A percentile compares a stretch with the other conserved stretches of the same genome.
These are phyloP conservation scores for Ophiothrix spiculata DNA, from an alignment of 35 echinoderm and acorn worm genomes.

Conservation along the genomic window DNA sequence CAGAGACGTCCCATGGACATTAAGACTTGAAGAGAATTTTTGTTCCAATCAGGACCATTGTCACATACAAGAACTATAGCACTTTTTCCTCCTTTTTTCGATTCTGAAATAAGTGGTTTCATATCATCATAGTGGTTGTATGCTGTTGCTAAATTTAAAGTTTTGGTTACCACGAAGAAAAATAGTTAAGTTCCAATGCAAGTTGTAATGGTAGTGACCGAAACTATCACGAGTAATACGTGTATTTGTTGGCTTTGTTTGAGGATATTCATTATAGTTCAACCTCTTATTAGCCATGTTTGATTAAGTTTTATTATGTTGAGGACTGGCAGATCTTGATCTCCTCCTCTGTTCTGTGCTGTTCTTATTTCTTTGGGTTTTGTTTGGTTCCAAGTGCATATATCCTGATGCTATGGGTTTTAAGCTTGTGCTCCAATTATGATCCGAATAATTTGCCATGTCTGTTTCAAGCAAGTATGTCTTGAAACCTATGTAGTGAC, in stretches of 20 bases:
- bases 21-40: neutral
- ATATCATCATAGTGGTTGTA: neutral
- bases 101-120: neutral
- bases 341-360: neutral
- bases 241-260: too few relatives aligned
- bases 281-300: too few relatives aligned
- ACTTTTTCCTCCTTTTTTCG: neutral
- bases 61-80: neutral
- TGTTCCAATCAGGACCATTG: neutral
- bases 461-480: neutral
- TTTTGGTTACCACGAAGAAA: too few relatives aligned
- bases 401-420: constrained; percentile 21
- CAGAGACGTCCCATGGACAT: neutral
- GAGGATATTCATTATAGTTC: too few relatives aligned
- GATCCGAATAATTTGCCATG: neutral
- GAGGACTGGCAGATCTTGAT: neutral
- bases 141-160: too few relatives aligned
- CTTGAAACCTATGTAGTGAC: neutral
- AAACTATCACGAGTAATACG: too few relatives aligned
- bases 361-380: neutral
- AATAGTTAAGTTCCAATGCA: too few relatives aligned
- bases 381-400: neutral
- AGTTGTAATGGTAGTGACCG: too few relatives aligned
- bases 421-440: constrained; percentile 20
- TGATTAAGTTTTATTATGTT: too few relatives aligned